A percentile compares a stretch with the other conserved stretches of the same genome.
Conservation (phyloP, 1,140 invertebrate species). For the Pissodes strobi region DNA sequence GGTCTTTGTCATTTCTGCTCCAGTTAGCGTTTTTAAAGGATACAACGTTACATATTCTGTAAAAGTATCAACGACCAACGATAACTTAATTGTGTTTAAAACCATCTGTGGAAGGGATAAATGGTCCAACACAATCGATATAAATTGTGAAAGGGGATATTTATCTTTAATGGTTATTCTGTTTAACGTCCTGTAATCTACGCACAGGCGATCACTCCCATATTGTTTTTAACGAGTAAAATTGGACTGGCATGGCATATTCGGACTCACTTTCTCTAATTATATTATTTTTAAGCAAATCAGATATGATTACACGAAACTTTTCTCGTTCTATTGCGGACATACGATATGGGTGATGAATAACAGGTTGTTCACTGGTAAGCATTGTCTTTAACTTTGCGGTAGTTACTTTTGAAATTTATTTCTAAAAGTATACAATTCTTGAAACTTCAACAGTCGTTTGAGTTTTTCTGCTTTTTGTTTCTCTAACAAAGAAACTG, state of each 20-base stretch:
- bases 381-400: background rate
- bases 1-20: background rate
- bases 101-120: background rate
- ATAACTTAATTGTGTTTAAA: constrained; percentile 12
- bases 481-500: background rate
- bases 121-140: constrained; percentile 1
- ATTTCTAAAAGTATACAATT: background rate
- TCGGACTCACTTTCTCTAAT: background rate
- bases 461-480: background rate
- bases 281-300: background rate
- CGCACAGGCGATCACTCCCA: background rate
- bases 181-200: background rate
- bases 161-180: background rate
- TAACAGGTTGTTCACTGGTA: background rate
- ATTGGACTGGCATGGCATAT: background rate
- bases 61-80: constrained; percentile 21
- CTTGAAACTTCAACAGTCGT: background rate
- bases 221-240: background rate
- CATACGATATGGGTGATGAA: background rate
- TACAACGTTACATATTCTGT: constrained; percentile 4
- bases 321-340: no score
- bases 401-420: no score
- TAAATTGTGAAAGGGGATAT: background rate
- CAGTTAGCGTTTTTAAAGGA: background rate
- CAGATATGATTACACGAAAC: no score